Percentiles rank a stretch among this genome's conserved stretches.
Evolutionary conservation across 2,888 invertebrate species (phyloP).

Genomic region (Nomada flava): DNA sequence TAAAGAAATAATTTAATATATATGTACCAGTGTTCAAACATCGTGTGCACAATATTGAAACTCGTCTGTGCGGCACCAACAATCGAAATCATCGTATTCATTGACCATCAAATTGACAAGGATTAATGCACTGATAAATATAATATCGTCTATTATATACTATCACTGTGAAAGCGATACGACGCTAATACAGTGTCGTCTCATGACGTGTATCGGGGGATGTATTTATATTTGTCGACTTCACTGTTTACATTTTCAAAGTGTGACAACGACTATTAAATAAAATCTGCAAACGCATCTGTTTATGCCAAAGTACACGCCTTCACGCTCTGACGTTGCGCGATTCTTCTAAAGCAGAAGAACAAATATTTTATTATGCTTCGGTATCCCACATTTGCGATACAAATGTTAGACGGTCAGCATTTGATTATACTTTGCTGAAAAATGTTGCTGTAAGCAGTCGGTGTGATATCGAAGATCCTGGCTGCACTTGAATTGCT

Average conservation of each 20-base stretch:
- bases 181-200: constrained; percentile 41
- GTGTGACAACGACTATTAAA: constrained; percentile 23
- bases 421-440: constrained; percentile 2
- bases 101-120: constrained; percentile 29
- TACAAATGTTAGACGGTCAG: constrained; percentile 1
- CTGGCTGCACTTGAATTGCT: constrained; percentile 10
- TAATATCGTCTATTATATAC: constrained; percentile 14
- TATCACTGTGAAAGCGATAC: constrained; percentile 1
- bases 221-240: constrained; percentile 17
- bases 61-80: background rate
- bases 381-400: background rate
- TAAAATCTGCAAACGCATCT: constrained; percentile 21
- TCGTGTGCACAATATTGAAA: constrained; percentile 19
- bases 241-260: constrained; percentile 54
- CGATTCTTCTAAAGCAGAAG: constrained; percentile 2
- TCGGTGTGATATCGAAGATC: constrained; percentile 4
- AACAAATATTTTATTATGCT: constrained; percentile 27
- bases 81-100: constrained; percentile 12
- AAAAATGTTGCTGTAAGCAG: constrained; percentile 37
- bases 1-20: constrained; percentile 10
- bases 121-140: constrained; percentile 50
- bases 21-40: background rate
- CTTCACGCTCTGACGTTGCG: background rate
- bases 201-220: constrained; percentile 36
- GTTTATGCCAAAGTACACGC: constrained; percentile 1